A percentile compares a stretch with the other conserved stretches of the same genome.
Evolutionary conservation across 2,888 invertebrate species (phyloP).

Genomic region (Phortica magna): DNA sequence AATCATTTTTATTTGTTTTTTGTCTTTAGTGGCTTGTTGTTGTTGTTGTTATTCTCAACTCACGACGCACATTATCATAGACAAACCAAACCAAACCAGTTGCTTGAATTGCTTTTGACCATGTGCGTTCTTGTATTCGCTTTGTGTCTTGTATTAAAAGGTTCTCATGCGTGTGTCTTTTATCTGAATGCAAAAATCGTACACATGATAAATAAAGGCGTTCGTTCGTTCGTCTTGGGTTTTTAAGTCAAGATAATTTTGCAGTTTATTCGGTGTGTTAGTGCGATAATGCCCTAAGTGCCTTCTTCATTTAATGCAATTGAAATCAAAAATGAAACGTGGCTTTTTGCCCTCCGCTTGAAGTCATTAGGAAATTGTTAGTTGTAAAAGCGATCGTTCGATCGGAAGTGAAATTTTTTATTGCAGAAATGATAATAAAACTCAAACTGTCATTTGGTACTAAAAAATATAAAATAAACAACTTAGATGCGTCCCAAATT

Average conservation of each 20-base stretch:
- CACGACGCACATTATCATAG: not conserved
- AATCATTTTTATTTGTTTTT: constrained; percentile 34
- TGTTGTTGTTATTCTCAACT: not conserved
- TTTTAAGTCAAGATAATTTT: constrained; percentile 31
- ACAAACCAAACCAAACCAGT: not conserved
- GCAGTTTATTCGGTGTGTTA: constrained; percentile 23
- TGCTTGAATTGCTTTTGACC: not conserved
- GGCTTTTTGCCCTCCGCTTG: too few relatives aligned
- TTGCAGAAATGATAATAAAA: too few relatives aligned
- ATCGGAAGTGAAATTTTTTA: too few relatives aligned
- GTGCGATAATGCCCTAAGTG: constrained; percentile 6
- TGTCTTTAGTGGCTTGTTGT: constrained; percentile 19
- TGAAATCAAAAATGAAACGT: too few relatives aligned
- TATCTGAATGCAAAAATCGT: constrained; percentile 26
- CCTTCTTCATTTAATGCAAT: not conserved
- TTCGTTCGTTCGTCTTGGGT: constrained; percentile 26
- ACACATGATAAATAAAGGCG: constrained; percentile 30
- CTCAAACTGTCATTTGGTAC: too few relatives aligned
- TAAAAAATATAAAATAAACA: too few relatives aligned
- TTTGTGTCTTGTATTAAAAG: constrained; percentile 29
- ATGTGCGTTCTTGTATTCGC: too few relatives aligned
- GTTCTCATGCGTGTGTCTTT: constrained; percentile 30
- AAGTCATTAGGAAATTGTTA: too few relatives aligned
- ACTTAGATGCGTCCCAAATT: too few relatives aligned
- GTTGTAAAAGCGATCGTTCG: too few relatives aligned